These are phyloP conservation scores for Lacanobia oleracea DNA, from an alignment of 2,888 invertebrate species.

Conservation along the genomic window DNA sequence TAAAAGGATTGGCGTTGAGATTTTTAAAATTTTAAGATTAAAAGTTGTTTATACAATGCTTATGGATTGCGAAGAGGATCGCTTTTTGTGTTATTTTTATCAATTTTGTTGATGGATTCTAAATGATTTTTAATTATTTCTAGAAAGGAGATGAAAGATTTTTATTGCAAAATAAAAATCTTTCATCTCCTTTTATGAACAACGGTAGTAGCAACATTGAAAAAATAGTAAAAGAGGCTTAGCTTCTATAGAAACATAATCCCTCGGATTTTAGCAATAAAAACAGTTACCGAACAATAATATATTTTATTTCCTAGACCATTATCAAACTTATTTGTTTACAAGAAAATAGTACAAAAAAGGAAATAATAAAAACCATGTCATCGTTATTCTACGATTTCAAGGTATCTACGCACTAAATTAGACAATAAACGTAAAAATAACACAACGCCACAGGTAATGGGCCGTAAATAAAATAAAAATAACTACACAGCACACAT, in stretches of 20 bases:
- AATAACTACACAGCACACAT: constrained; percentile 65
- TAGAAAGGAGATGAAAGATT: background rate
- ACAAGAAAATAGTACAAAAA: constrained; percentile 58
- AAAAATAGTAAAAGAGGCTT: background rate
- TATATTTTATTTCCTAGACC: constrained; percentile 5
- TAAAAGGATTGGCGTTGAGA: constrained; percentile 81
- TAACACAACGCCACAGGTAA: constrained; percentile 66
- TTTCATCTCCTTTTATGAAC: background rate
- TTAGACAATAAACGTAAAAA: constrained; percentile 64
- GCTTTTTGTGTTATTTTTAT: constrained; percentile 3
- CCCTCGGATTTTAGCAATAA: constrained; percentile 3
- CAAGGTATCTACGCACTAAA: constrained; percentile 59
- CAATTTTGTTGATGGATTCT: constrained; percentile 20
- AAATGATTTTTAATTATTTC: background rate
- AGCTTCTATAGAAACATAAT: background rate
- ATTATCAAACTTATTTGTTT: constrained; percentile 45
- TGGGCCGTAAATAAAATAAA: constrained; percentile 67
- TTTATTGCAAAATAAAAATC: no score
- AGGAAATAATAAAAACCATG: constrained; percentile 59
- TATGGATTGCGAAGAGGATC: constrained; percentile 18
- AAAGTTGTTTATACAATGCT: constrained; percentile 58
- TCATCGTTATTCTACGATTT: constrained; percentile 57
- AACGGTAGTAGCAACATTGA: background rate
- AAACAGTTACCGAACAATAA: background rate
- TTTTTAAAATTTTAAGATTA: constrained; percentile 73